Evolutionary conservation across 2,888 invertebrate species (phyloP).

Genomic region (Leptinotarsa haldemani): DNA sequence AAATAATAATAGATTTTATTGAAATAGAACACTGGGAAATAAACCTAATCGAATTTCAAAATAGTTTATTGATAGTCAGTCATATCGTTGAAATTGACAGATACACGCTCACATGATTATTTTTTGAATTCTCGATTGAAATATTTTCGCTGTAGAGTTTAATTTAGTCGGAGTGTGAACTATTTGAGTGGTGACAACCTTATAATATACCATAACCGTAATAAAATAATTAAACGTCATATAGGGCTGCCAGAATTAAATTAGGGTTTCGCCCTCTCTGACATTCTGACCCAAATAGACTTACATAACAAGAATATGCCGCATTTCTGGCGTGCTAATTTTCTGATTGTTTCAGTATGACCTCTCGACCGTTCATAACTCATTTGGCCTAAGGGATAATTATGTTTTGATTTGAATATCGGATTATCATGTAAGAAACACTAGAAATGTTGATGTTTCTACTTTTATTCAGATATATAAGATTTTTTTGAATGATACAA

Average conservation of each 20-base stretch:
- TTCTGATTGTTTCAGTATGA: conserved; percentile 12
- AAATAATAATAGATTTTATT: too few species aligned
- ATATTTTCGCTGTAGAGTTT: too few species aligned
- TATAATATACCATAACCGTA: conserved; percentile 24
- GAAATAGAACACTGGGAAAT: too few species aligned
- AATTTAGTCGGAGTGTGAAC: too few species aligned
- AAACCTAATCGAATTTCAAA: too few species aligned
- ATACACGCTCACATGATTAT: too few species aligned
- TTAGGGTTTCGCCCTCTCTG: conserved; percentile 33
- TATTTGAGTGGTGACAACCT: neutral
- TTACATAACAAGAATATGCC: conserved; percentile 4
- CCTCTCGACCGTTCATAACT: neutral
- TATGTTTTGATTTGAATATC: conserved; percentile 6
- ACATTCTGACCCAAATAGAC: conserved; percentile 31
- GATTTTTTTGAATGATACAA: too few species aligned
- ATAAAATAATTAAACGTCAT: conserved; percentile 38
- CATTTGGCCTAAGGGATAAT: neutral
- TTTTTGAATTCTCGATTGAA: too few species aligned
- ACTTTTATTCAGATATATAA: too few species aligned
- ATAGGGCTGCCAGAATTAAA: conserved; percentile 37
- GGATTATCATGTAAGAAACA: neutral
- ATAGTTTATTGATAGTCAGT: too few species aligned
- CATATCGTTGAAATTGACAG: too few species aligned
- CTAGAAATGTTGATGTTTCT: neutral
- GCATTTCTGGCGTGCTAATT: conserved; percentile 13